Evolutionary conservation across 2,797 vertebrate species (phyloP), one percentile per base, ranked within the genome.

Genomic region (Eulemur albifrons): DNA sequence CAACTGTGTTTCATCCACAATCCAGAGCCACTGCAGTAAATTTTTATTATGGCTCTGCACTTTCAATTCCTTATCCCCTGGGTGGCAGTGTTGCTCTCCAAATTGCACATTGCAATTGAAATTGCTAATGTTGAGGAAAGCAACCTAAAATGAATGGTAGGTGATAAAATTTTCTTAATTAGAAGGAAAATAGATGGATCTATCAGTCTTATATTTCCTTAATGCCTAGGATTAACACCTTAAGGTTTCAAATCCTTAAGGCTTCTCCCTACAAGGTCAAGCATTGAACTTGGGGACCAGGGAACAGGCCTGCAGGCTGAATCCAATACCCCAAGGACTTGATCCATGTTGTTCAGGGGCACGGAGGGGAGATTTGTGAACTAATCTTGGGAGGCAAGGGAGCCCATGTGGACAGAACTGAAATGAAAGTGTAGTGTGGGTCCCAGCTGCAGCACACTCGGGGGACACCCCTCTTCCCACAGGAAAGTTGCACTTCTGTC

Each of bases 81-180:
- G 98, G 95, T 98, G 98, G 98, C 98, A 98, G 90, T 98, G 93
- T 98, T 98, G 97, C 82, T 93, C 97, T 90, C 97, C 69, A 82
- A 89, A 97, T 96, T 89, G 48, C 30, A 54, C 69, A 79, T 23
- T 90, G 75, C 70, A 92, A 1, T 79, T 90, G 63, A 95, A 95
- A 63, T 45, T 76, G 40, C 67, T 50, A 50, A 6, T 59, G 11
- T 65, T 88, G 91, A 94, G 86, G 77, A 40, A 79, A 27, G 27
- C 61, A 80, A 80, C 25, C 21, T 61, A 59, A 75, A 38, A 38
- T 61, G 80, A 63, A 70, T 77, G 50, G 3, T 48, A 50, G 77
- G 61, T 25, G 11, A 57, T 40, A 83, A 11, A 30, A 21, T 73
- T 93, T 93, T 93, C 63, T 92, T 35, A 96, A 80, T 76, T 91